Percentiles rank a stretch among this genome's conserved stretches.
Conservation (phyloP, 2,888 invertebrate genomes). For the Rotaria macrura region DNA sequence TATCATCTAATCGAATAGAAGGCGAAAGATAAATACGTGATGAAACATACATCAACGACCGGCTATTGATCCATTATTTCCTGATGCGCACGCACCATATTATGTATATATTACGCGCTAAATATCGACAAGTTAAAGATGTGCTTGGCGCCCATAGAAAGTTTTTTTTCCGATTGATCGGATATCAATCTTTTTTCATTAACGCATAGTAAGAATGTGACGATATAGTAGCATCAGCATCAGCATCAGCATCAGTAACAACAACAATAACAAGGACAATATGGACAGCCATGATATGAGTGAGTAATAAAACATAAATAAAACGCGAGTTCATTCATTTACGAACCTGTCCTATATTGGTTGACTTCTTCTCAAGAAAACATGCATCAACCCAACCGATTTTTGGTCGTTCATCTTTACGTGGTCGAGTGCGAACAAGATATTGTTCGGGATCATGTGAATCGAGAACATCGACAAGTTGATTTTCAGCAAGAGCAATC, state of each 20-base stretch:
- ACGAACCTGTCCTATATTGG: slow-evolving; percentile 25
- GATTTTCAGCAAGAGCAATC: slow-evolving; percentile 28
- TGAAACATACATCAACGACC: neutral
- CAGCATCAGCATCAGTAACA: neutral
- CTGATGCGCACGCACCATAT: neutral
- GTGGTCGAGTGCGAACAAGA: slow-evolving; percentile 31
- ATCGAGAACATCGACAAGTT: slow-evolving; percentile 33
- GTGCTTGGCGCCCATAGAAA: neutral
- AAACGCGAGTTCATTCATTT: neutral
- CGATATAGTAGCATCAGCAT: neutral
- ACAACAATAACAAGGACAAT: neutral
- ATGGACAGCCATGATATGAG: neutral
- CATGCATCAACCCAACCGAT: slow-evolving; percentile 33
- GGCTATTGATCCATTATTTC: neutral
- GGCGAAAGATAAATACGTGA: neutral
- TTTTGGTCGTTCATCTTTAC: slow-evolving; percentile 33
- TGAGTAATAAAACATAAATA: neutral
- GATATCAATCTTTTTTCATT: neutral
- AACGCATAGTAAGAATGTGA: neutral
- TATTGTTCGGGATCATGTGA: slow-evolving; percentile 26
- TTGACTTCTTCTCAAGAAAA: slow-evolving; percentile 32
- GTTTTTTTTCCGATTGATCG: neutral
- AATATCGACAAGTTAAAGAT: neutral
- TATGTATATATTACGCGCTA: neutral
- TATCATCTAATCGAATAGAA: neutral